Evolutionary conservation across 2,888 invertebrate species (phyloP).

Genomic region (Chromoteleia sp.): DNA sequence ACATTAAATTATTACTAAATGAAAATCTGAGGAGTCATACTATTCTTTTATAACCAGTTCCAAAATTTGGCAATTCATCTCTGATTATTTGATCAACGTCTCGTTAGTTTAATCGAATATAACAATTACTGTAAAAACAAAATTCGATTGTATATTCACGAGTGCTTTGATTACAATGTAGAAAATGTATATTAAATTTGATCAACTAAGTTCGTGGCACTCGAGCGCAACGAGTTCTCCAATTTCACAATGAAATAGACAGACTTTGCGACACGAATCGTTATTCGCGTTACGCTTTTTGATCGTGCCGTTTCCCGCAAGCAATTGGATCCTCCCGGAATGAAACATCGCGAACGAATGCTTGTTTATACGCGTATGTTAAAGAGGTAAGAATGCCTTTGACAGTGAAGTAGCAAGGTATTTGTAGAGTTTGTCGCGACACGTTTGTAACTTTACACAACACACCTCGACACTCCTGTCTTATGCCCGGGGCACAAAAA

Average conservation of each 20-base stretch:
- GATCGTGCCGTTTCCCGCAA: conserved; percentile 57
- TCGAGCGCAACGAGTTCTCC: conserved; percentile 53
- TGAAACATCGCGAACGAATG: conserved; percentile 64
- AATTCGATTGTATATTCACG: background rate
- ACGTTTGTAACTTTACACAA: conserved; percentile 70
- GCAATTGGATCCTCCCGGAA: conserved; percentile 66
- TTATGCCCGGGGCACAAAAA: conserved; percentile 49
- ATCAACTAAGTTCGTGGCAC: conserved; percentile 54
- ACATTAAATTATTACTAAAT: too few species aligned
- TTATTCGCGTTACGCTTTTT: conserved; percentile 66
- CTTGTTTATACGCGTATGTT: conserved; percentile 32
- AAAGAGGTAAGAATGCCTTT: conserved; percentile 69
- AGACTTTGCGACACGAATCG: conserved; percentile 67
- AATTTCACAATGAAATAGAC: conserved; percentile 62
- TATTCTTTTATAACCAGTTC: too few species aligned
- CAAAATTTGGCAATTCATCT: too few species aligned
- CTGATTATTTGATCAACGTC: too few species aligned
- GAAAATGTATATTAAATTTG: conserved; percentile 48
- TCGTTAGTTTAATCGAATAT: too few species aligned
- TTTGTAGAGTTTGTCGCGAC: conserved; percentile 55
- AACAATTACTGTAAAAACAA: too few species aligned
- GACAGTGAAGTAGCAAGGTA: conserved; percentile 55
- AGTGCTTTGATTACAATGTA: conserved; percentile 43
- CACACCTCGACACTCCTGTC: conserved; percentile 39
- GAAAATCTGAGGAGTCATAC: too few species aligned